These are phyloP conservation scores for Tuberolachnus salignus DNA, from an alignment of 2,888 invertebrate species.

Conservation along the genomic window DNA sequence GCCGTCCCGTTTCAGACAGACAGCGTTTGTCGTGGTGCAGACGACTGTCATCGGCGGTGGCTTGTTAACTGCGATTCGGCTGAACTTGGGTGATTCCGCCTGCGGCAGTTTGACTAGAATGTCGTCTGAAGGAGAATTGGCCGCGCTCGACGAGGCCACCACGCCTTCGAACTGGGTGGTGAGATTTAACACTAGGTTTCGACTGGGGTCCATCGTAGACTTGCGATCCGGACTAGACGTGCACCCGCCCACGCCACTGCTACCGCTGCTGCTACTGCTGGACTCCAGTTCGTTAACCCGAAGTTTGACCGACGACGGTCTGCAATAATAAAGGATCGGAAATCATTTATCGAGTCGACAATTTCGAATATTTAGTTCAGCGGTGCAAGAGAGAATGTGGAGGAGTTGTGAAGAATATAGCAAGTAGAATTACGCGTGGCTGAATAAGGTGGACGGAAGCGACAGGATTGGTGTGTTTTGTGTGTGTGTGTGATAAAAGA, in stretches of 20 bases:
- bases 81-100: constrained; percentile 43
- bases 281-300: constrained; percentile 66
- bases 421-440: too few species aligned
- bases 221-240: constrained; percentile 48
- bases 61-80: neutral
- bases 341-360: neutral
- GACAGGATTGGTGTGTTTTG: too few species aligned
- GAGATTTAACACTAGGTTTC: constrained; percentile 65
- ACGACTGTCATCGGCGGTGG: neutral
- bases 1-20: constrained; percentile 60
- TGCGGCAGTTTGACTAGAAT: constrained; percentile 63
- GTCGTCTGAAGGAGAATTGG: constrained; percentile 60
- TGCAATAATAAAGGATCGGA: constrained; percentile 6
- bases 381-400: too few species aligned
- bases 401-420: too few species aligned
- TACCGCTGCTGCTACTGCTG: neutral
- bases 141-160: constrained; percentile 62
- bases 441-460: too few species aligned
- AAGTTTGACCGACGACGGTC: constrained; percentile 64
- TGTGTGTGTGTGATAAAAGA: too few species aligned
- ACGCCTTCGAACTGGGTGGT: constrained; percentile 67
- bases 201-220: constrained; percentile 18
- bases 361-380: too few species aligned
- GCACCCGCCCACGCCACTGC: neutral
- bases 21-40: neutral